A percentile compares a stretch with the other conserved stretches of the same genome.
phyloP scores from a whole-genome alignment of 2,797 vertebrate species.

The Microctenopoma stevenorrisi region DNA sequence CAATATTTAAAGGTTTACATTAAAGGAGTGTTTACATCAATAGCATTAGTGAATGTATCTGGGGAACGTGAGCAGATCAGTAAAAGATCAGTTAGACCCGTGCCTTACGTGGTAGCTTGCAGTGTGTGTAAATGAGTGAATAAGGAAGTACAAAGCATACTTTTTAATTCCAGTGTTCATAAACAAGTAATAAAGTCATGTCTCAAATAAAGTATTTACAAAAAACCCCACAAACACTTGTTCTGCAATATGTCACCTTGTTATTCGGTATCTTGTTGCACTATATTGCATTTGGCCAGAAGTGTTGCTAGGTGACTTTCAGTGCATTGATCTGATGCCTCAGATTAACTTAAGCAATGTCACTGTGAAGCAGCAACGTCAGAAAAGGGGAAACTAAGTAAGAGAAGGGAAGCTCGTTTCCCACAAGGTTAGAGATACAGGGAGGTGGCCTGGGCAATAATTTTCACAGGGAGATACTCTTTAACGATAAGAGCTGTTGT shows the following conservation, averaged over 20 bases:
- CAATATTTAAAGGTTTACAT: not conserved
- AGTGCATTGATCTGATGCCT: constrained; percentile 11
- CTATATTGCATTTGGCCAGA: constrained; percentile 14
- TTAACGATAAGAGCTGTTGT: constrained; percentile 53
- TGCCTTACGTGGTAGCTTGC: not conserved
- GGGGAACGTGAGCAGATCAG: not conserved
- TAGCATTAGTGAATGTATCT: not conserved
- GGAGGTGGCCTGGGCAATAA: constrained; percentile 11
- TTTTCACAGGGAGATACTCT: constrained; percentile 50
- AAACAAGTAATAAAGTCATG: not conserved
- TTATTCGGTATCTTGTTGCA: not conserved
- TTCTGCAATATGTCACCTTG: not conserved
- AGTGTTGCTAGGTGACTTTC: constrained; percentile 24
- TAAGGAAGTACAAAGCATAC: not conserved
- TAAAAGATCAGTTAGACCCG: not conserved
- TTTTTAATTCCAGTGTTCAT: not conserved
- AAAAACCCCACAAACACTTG: not conserved
- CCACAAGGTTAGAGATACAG: constrained; percentile 42
- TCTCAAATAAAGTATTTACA: not conserved
- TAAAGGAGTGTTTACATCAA: not conserved
- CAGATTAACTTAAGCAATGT: constrained; percentile 40
- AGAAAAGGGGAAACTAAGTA: constrained; percentile 62
- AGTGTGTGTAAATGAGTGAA: not conserved
- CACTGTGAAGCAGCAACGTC: constrained; percentile 55
- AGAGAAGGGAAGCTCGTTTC: constrained; percentile 51